Base-by-base conservation (phyloP, 2,797 vertebrate genomes). In the Allobates femoralis region DNA sequence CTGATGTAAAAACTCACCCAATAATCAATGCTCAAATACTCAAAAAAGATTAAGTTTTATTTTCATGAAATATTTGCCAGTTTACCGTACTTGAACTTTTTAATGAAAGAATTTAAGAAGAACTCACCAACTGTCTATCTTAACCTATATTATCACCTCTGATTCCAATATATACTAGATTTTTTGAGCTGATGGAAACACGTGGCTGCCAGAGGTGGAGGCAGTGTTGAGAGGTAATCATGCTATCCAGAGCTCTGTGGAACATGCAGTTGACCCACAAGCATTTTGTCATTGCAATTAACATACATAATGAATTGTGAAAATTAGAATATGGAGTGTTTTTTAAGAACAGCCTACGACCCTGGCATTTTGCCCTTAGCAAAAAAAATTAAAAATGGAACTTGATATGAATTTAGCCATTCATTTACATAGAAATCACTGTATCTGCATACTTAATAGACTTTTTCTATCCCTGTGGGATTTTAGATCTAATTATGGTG, bases 401-500 rank as follows among this genome's bases (percentile, higher is more conserved):
- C 78, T 88, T 75, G 67, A 84, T 88, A 84, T 81, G 82, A 85
- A 76, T 88, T 84, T 81, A 76, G 87, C 83, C 83, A 85, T 85
- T 88, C 83, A 88, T 88, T 88, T 88, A 88, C 83, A 88, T 88
- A 84, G 87, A 88, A 88, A 88, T 88, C 87, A 81, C 87, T 81
- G 78, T 85, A 88, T 88, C 87, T 88, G 83, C 87, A 88, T 88
- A 69, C 83, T 85, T 88, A 85, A 88, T 77, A 85, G 87, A 81
- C 87, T 77, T 81, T 77, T 71, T 53, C 83, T 55, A 51, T 67
- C 69, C 83, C 71, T 10, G 26, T 85, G 83, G 83, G 87, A 85
- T 81, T 85, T 81, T 26, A 56, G 50, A 81, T 88, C 50, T 88
- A 88, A 88, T 88, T 88, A 88, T 81, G 34, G 83, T 19, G 58